Conservation (phyloP, 2,113 vertebrate genomes). For the Tetrao urogallus region DNA sequence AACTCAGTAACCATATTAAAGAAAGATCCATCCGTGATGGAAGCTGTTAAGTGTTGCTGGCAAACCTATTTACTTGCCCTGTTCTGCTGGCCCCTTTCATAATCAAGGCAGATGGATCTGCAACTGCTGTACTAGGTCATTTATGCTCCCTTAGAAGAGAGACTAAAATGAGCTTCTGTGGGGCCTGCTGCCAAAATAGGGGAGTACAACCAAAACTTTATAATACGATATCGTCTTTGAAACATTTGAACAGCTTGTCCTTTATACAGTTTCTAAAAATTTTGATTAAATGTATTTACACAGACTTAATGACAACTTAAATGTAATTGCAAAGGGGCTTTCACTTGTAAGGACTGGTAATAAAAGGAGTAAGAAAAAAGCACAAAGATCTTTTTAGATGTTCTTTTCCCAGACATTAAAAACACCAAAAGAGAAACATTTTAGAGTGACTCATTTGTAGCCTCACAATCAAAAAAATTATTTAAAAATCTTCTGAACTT, state of each 20-base stretch:
- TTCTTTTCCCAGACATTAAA: constrained; percentile 27
- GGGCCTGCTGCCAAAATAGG: background rate
- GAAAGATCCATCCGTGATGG: background rate
- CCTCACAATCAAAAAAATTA: constrained; percentile 53
- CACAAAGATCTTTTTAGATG: constrained; percentile 3
- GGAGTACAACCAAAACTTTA: background rate
- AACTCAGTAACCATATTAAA: background rate
- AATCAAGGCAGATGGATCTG: background rate
- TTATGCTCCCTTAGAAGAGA: background rate
- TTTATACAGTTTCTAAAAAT: background rate
- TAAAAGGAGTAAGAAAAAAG: constrained; percentile 10
- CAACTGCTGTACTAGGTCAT: background rate
- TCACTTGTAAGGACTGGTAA: constrained; percentile 11
- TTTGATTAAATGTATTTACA: background rate
- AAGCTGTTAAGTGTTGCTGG: background rate
- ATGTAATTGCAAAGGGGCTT: constrained; percentile 17
- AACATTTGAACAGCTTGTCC: background rate
- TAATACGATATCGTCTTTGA: background rate
- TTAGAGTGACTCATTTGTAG: constrained; percentile 44
- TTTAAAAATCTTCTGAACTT: constrained; percentile 25
- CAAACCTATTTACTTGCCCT: background rate
- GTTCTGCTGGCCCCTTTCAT: background rate
- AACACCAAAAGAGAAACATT: constrained; percentile 36
- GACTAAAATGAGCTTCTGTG: background rate
- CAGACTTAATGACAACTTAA: constrained; percentile 8